Evolutionary conservation across 2,888 invertebrate species (phyloP), one percentile per base, ranked within the genome.

Genomic region (Macrosiphum euphorbiae): DNA sequence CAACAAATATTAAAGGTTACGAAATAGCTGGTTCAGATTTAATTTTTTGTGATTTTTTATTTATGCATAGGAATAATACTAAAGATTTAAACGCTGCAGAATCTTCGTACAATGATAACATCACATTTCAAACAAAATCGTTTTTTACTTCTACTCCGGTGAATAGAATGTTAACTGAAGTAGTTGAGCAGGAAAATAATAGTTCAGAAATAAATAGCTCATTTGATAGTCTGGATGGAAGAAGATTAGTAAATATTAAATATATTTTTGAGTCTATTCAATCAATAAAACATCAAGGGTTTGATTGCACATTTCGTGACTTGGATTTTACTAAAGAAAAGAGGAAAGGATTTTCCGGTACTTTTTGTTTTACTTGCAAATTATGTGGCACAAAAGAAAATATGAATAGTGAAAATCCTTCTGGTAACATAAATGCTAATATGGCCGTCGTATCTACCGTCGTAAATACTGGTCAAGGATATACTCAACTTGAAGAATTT

Each of bases 311-410:
- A 41, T 84, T 84, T 41, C 84, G 35, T 84, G 84, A 84, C 67
- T 67, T 67, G n/a, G 28, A 67, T 1, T 67, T 67, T 67, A 67
- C 67, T 67, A 67, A 67, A 67, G 84, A 84, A 16, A 84, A 84
- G 84, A n/a, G 35, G 11, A 84, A 84, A 35, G 35, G 35, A 16
- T 84, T 84, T 84, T 84, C 0, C 16, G 41, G 84, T 84, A 84
- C 35, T 84, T 84, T 84, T 84, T 84, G 84, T 35, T 84, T 84
- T 84, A 84, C 84, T 84, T 84, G 84, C 84, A 84, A 84, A 84
- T 0, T 84, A 35, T 84, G 84, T 84, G 84, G 84, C 84, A 11
- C 35, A n/a, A 84, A 84, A 84, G 35, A 84, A 84, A 35, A 41
- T 84, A 84, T 35, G 41, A n/a, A 84, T 35, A 84, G 35, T 84